Evolutionary conservation across 2,888 invertebrate species (phyloP).

Genomic region (Boloria euphrosyne): DNA sequence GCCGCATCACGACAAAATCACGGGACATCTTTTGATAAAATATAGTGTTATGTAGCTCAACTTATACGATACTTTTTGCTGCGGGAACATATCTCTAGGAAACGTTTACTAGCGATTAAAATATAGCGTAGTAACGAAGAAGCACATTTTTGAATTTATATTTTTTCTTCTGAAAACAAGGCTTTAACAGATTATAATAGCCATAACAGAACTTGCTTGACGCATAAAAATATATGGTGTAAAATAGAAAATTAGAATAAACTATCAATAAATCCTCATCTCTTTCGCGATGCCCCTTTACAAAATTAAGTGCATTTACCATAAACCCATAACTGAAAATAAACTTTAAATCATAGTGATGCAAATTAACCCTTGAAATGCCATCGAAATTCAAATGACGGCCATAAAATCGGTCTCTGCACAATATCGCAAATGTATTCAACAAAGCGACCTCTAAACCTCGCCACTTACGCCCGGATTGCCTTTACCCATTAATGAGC

Average conservation of each 20-base stretch:
- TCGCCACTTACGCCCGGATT: constrained; percentile 70
- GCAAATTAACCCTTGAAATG: constrained; percentile 72
- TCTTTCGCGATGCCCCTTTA: constrained; percentile 16
- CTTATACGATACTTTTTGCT: no score
- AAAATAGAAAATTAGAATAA: constrained; percentile 14
- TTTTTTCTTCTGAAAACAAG: no score
- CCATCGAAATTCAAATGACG: constrained; percentile 72
- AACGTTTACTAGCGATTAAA: no score
- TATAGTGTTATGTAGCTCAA: no score
- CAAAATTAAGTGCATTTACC: constrained; percentile 23
- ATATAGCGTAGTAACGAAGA: no score
- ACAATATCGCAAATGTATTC: constrained; percentile 66
- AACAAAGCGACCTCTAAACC: constrained; percentile 58
- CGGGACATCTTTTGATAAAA: no score
- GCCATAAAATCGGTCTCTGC: constrained; percentile 76
- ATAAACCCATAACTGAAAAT: constrained; percentile 54
- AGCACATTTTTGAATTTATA: no score
- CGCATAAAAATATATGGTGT: not conserved
- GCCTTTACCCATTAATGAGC: constrained; percentile 75
- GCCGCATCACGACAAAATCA: no score
- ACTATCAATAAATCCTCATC: constrained; percentile 17
- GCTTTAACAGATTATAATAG: no score
- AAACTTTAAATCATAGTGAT: constrained; percentile 78
- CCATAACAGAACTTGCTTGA: no score
- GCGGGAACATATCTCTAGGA: no score